Evolutionary conservation across 2,113 vertebrate genomes (phyloP).

Genomic region (Tragelaphus imberbis): DNA sequence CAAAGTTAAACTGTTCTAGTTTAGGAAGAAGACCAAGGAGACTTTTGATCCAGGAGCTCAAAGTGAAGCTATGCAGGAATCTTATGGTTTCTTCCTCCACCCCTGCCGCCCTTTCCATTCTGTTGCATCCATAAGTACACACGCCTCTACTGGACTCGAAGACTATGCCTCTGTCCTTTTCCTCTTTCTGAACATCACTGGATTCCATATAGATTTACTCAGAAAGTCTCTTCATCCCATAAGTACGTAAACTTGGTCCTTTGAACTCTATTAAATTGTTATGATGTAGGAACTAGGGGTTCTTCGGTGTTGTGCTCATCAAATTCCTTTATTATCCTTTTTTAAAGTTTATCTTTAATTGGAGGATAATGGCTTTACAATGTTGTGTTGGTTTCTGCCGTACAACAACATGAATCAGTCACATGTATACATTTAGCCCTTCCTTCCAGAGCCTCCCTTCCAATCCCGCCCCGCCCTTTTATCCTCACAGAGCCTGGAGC

Average conservation of each 20-base stretch:
- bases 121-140: not conserved
- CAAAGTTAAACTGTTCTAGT: not conserved
- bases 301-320: not conserved
- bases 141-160: rapidly evolving
- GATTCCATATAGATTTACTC: not conserved
- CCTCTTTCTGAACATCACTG: not conserved
- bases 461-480: not conserved
- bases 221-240: not conserved
- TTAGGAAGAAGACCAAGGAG: not conserved
- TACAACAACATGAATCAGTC: not conserved
- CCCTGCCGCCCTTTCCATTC: not conserved
- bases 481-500: not conserved
- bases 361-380: not conserved
- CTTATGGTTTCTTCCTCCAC: not conserved
- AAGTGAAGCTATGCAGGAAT: not conserved
- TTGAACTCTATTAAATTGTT: not conserved
- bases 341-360: not conserved
- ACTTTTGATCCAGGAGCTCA: not conserved
- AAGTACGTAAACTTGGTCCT: not conserved
- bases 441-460: not conserved
- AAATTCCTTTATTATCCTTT: not conserved
- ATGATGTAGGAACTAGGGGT: not conserved
- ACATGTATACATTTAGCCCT: not conserved
- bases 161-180: not conserved
- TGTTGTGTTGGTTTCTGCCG: not conserved